phyloP scores from a whole-genome alignment of 2,113 vertebrate species.

The Platichthys flesus region DNA sequence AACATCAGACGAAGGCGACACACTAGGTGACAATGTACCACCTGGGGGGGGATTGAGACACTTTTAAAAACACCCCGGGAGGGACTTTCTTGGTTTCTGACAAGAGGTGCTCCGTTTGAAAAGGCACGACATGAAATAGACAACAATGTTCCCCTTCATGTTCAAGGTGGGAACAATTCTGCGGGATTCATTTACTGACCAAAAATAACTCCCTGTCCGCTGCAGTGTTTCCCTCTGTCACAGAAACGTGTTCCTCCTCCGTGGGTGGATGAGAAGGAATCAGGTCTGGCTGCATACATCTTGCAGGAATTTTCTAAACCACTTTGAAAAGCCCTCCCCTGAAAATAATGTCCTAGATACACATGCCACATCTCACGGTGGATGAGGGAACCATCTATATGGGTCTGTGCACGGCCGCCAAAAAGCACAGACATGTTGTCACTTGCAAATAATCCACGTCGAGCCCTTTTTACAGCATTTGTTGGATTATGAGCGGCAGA shows the following conservation, averaged over 20 bases:
- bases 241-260: conserved; percentile 51
- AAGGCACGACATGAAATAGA: conserved; percentile 27
- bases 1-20: conserved; percentile 49
- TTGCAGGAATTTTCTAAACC: conserved; percentile 50
- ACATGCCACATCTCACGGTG: conserved; percentile 17
- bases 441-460: conserved; percentile 19
- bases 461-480: conserved; percentile 39
- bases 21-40: conserved; percentile 46
- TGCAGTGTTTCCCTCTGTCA: conserved; percentile 47
- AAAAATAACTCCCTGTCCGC: conserved; percentile 46
- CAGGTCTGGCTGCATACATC: conserved; percentile 37
- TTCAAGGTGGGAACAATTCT: conserved; percentile 47
- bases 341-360: conserved; percentile 70
- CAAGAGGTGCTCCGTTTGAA: conserved; percentile 37
- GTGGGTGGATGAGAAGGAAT: conserved; percentile 54
- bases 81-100: conserved; percentile 44
- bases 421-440: conserved; percentile 15
- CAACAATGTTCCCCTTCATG: conserved; percentile 36
- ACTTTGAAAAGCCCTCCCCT: conserved; percentile 57
- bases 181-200: conserved; percentile 51
- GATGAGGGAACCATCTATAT: conserved; percentile 28
- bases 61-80: conserved; percentile 52
- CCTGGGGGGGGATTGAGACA: conserved; percentile 41
- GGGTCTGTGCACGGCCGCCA: conserved; percentile 5
- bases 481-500: conserved; percentile 58